Conservation (phyloP, 1,140 invertebrate genomes). For the Pinna nobilis region DNA sequence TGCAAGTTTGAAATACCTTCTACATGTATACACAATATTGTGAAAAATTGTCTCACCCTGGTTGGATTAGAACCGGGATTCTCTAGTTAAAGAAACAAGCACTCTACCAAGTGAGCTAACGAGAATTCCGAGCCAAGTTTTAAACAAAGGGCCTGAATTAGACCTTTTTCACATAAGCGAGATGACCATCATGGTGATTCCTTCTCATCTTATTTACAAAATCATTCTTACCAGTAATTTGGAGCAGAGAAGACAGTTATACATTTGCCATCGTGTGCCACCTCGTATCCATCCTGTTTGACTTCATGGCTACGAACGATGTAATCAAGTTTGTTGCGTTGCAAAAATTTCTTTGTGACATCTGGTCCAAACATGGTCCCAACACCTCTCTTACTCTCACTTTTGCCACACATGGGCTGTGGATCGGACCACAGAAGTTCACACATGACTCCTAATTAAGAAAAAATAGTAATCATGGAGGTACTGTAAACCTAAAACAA, state of each 20-base stretch:
- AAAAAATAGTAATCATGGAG: too few relatives aligned
- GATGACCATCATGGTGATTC: too few relatives aligned
- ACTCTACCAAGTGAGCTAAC: too few relatives aligned
- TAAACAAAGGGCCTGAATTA: too few relatives aligned
- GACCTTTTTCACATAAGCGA: too few relatives aligned
- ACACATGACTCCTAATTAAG: conserved; percentile 87
- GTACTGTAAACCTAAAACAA: too few relatives aligned
- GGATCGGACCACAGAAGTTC: conserved; percentile 99
- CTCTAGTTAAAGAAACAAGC: too few relatives aligned
- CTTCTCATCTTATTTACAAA: neutral
- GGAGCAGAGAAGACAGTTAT: conserved; percentile 87
- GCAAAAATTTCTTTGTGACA: conserved; percentile 91
- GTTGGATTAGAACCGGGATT: neutral
- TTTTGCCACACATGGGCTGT: conserved; percentile 88
- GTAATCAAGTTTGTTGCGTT: conserved; percentile 92
- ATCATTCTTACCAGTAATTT: conserved; percentile 92
- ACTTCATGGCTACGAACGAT: conserved; percentile 98
- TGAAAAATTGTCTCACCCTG: too few relatives aligned
- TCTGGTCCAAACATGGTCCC: conserved; percentile 99
- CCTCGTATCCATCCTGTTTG: conserved; percentile 96
- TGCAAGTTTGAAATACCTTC: too few relatives aligned
- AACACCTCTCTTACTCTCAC: conserved; percentile 96
- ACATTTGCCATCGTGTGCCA: conserved; percentile 88
- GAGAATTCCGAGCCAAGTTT: too few relatives aligned
- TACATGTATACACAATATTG: too few relatives aligned